Conservation (phyloP, 2,797 vertebrate genomes). For the Urophycis tenuis region DNA sequence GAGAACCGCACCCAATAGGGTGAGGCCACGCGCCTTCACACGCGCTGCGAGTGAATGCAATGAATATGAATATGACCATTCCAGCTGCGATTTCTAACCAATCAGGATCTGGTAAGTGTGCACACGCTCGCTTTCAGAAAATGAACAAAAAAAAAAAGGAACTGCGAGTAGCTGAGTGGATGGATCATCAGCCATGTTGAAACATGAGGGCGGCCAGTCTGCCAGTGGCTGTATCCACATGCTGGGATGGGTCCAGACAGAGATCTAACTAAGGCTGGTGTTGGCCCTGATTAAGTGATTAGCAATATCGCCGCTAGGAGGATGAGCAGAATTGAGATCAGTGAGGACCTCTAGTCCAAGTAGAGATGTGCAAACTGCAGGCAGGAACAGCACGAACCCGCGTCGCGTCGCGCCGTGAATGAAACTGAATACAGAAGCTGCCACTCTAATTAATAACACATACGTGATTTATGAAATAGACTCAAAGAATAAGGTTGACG, state of each 20-base stretch:
- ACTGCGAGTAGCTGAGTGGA: background rate
- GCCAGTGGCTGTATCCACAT: background rate
- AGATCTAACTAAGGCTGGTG: constrained; percentile 35
- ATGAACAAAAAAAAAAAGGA: background rate
- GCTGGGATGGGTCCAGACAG: constrained; percentile 38
- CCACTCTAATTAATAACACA: background rate
- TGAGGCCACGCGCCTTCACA: too few species aligned
- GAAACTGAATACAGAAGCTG: background rate
- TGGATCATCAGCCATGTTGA: background rate
- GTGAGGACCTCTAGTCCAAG: constrained; percentile 35
- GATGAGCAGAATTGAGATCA: constrained; percentile 35
- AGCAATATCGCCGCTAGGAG: constrained; percentile 2
- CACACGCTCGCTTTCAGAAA: background rate
- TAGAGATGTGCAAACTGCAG: constrained; percentile 35
- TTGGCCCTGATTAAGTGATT: constrained; percentile 43
- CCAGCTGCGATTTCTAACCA: background rate
- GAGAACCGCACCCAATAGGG: background rate
- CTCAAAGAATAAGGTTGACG: background rate
- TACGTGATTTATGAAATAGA: background rate
- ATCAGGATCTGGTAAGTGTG: background rate
- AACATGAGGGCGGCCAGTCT: background rate
- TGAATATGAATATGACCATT: too few species aligned
- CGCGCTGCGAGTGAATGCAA: too few species aligned
- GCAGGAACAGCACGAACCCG: constrained; percentile 3
- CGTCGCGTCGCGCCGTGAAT: background rate